phyloP scores from a whole-genome alignment of 2,113 vertebrate species.

The Gallinago paraguaiae region DNA sequence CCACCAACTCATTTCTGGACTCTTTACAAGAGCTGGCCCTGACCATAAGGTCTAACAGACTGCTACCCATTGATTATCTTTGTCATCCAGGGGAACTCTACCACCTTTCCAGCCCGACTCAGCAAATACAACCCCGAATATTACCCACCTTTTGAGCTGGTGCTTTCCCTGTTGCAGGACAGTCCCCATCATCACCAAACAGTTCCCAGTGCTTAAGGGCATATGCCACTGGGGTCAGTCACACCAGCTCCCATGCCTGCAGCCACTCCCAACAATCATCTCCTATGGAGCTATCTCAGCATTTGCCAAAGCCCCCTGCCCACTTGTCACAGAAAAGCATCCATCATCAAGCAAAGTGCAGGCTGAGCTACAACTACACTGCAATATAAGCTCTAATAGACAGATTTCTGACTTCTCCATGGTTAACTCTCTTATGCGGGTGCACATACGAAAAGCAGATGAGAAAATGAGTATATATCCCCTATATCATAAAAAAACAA shows the following conservation, averaged over 20 bases:
- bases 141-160: background rate
- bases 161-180: background rate
- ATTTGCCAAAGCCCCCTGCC: background rate
- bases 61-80: background rate
- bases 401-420: background rate
- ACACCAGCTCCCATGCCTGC: background rate
- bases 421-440: background rate
- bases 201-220: background rate
- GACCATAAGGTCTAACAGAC: background rate
- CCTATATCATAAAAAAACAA: background rate
- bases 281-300: background rate
- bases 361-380: rapidly evolving
- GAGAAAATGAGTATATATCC: background rate
- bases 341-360: background rate
- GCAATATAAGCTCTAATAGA: background rate
- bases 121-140: background rate
- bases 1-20: background rate
- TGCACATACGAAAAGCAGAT: background rate
- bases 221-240: background rate
- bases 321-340: background rate
- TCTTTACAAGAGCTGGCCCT: background rate
- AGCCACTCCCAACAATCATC: background rate
- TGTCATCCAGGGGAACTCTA: background rate
- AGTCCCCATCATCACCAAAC: too few relatives aligned
- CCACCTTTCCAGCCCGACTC: background rate